Evolutionary conservation across 1,140 invertebrate species (phyloP), one percentile per base, ranked within the genome.

Genomic region (Macrobrachium rosenbergii): DNA sequence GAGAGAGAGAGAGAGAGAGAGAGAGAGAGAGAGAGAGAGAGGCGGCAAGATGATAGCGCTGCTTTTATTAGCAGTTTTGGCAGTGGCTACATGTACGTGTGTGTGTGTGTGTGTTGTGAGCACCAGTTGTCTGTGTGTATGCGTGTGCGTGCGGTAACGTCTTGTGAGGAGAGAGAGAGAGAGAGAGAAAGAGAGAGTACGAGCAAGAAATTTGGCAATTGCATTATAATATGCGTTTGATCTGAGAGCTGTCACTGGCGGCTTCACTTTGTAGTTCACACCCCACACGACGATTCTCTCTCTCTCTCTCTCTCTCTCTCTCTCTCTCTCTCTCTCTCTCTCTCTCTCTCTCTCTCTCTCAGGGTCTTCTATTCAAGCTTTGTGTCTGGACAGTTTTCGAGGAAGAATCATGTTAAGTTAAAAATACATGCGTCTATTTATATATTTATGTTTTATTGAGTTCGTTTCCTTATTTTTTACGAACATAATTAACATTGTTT

Each of bases 271-370:
- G 28, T 37, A 37, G 28, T 37, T 37, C 28, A 37, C 28, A 37
- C 28, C 28, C 64, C 28, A 37, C 28, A 23, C 28, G 23, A 43
- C 11, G 14, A 11, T 5, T 19, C 2, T 59, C 45, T 60, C 73
- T 43, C 28, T 75, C 73, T 75, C 2, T 59, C 45, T 60, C 73
- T 43, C 28, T 75, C 73, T 75, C 73, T 75, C 73, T 75, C 73
- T 75, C 73, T 75, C 73, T 75, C 73, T 75, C 73, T 75, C 73
- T 75, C 73, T 75, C 73, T 60, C 77, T 79, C 77, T 79, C 52
- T 60, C 77, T 79, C 77, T 79, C 77, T 62, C 52, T 79, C 77
- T 60, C 77, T 59, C 77, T 79, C 59, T 79, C 58, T 60, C 77
- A 21, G 19, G 12, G 5, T 23, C 63, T 23, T 10, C 0, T 21